Evolutionary conservation across 2,113 vertebrate genomes (phyloP), one percentile per base, ranked within the genome.

Genomic region (Odocoileus hemionus): DNA sequence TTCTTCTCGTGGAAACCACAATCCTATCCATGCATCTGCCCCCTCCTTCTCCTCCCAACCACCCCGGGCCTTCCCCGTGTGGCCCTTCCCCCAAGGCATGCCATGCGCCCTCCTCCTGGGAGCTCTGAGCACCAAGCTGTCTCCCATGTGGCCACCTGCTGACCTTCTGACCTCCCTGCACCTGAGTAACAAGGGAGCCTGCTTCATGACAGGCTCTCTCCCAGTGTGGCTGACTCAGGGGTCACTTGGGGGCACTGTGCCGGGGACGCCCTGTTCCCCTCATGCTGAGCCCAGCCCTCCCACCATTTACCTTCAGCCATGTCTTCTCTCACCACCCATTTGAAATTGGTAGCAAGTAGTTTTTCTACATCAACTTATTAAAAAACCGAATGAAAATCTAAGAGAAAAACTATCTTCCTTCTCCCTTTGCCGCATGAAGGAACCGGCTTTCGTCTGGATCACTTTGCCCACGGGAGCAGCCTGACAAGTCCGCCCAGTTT

Each of bases 261-360:
- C 1, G 0, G 10, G 25, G 39, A 15, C 1, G 6, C 13, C 26
- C n/a, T 3, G 1, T 30, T 12, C 60, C n/a, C 12, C 8, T 19
- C 15, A 14, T 0, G 13, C 5, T 7, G 19, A 6, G 23, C 7
- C 28, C 21, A 5, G 33, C 19, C 39, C 26, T 36, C 39, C 3
- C 5, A 10, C 28, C 80, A 19, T 16, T 6, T 17, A 19, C 39
- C 52, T 60, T 60, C 57, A 50, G 58, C 47, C 57, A 7, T 1
- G 1, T 11, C 5, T 89, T 43, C 33, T 13, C 47, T 57, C 50
- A n/a, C 26, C 30, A 8, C 17, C 25, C 47, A 9, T 67, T 67
- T 58, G 11, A 84, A 94, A 78, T 26, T 47, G 64, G 36, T 28
- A 76, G 45, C 54, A 50, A 88, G 33, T 17, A 7, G 23, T 28